A percentile compares a stretch with the other conserved stretches of the same genome.
phyloP scores from a whole-genome alignment of 2,888 invertebrate species.

The Phaedon cochleariae region DNA sequence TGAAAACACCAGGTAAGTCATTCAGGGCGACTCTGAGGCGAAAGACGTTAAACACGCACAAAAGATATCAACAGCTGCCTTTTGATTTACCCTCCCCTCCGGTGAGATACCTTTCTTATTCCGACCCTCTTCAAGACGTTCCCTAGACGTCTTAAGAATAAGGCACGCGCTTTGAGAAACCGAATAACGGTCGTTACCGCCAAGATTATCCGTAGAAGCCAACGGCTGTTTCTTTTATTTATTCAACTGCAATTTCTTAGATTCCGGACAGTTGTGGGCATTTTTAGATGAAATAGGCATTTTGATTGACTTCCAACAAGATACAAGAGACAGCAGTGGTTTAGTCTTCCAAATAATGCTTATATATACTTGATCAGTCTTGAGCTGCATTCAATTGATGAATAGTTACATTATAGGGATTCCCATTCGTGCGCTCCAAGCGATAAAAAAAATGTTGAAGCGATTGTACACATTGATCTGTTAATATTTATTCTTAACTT shows the following conservation, averaged over 20 bases:
- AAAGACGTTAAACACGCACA: slow-evolving; percentile 56
- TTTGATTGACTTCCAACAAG: too few relatives aligned
- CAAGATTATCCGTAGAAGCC: slow-evolving; percentile 31
- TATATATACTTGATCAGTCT: too few relatives aligned
- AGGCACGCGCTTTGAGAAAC: slow-evolving; percentile 46
- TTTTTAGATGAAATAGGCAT: not conserved
- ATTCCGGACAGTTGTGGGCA: not conserved
- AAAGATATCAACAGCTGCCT: slow-evolving; percentile 57
- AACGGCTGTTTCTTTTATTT: slow-evolving; percentile 37
- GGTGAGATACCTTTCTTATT: slow-evolving; percentile 51
- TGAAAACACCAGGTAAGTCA: slow-evolving; percentile 45
- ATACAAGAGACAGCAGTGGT: too few relatives aligned
- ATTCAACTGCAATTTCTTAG: slow-evolving; percentile 26
- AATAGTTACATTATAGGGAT: too few relatives aligned
- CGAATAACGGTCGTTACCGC: slow-evolving; percentile 44
- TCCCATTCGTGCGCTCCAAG: too few relatives aligned
- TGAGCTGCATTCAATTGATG: too few relatives aligned
- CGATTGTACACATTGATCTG: too few relatives aligned
- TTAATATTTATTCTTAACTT: too few relatives aligned
- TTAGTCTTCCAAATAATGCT: too few relatives aligned
- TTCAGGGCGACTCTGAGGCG: slow-evolving; percentile 50
- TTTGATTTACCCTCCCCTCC: slow-evolving; percentile 59
- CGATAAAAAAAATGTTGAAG: too few relatives aligned
- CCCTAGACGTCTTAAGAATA: slow-evolving; percentile 56
- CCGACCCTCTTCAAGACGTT: slow-evolving; percentile 52